phyloP scores from a whole-genome alignment of 2,888 invertebrate genomes.

The Amblyjoppa proteus region DNA sequence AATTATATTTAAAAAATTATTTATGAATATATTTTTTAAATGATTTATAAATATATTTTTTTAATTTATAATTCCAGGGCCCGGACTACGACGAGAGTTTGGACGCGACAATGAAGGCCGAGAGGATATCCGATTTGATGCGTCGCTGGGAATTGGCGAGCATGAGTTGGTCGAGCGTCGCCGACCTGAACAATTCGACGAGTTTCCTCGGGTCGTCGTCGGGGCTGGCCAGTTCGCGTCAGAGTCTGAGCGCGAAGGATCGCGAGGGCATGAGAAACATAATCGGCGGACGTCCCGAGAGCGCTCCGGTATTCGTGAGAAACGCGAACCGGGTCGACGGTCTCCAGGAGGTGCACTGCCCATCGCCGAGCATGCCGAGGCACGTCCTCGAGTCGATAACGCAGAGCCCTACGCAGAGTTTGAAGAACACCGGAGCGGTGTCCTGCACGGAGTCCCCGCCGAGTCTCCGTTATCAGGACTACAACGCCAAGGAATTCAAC shows the following conservation, averaged over 20 bases:
- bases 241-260: conserved; percentile 78
- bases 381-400: conserved; percentile 83
- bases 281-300: conserved; percentile 82
- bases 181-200: conserved; percentile 72
- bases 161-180: conserved; percentile 83
- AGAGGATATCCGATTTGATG: conserved; percentile 89
- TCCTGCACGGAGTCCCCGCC: conserved; percentile 76
- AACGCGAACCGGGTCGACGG: conserved; percentile 82
- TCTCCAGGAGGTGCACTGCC: conserved; percentile 77
- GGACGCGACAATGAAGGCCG: conserved; percentile 90
- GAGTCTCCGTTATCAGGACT: conserved; percentile 76
- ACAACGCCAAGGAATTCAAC: conserved; percentile 74
- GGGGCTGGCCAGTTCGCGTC: conserved; percentile 71
- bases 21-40: no score
- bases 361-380: conserved; percentile 81
- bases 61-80: conserved; percentile 86
- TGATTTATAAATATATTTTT: background rate
- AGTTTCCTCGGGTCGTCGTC: conserved; percentile 62
- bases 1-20: no score
- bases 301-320: conserved; percentile 80
- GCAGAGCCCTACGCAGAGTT: conserved; percentile 82
- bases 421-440: conserved; percentile 75
- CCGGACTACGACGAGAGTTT: conserved; percentile 92
- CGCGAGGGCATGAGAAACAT: conserved; percentile 83
- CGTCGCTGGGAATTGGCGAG: conserved; percentile 93